Conservation (phyloP, 2,797 vertebrate species). For the Sebastes goodei region DNA sequence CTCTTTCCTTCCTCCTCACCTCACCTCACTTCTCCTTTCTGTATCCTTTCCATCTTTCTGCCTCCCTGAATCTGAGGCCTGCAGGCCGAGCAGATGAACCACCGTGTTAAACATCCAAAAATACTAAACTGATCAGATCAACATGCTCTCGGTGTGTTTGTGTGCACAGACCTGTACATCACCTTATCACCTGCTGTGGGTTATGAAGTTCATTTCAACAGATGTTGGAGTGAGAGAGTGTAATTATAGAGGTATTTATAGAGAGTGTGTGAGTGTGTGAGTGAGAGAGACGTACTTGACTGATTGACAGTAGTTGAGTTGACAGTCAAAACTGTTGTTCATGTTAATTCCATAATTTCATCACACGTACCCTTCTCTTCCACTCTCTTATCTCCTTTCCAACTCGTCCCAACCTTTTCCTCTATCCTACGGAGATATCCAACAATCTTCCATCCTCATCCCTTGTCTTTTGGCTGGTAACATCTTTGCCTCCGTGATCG, state of each 20-base stretch:
- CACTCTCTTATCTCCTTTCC: too few relatives aligned
- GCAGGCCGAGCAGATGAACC: too few relatives aligned
- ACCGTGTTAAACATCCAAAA: neutral
- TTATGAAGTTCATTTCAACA: slow-evolving; percentile 27
- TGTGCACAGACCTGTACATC: too few relatives aligned
- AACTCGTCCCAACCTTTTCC: too few relatives aligned
- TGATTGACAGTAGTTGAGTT: slow-evolving; percentile 11
- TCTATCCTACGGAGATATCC: too few relatives aligned
- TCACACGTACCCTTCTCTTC: too few relatives aligned
- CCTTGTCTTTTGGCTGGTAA: neutral
- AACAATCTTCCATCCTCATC: neutral
- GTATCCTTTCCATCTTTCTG: neutral
- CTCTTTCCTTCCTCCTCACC: neutral
- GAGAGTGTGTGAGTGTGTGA: neutral
- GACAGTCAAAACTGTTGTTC: slow-evolving; percentile 8
- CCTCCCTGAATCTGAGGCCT: neutral
- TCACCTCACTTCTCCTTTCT: neutral
- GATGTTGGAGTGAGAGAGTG: slow-evolving; percentile 7
- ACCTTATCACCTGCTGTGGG: slow-evolving; percentile 14
- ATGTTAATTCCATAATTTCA: neutral
- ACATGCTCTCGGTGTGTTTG: neutral
- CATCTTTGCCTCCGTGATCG: too few relatives aligned
- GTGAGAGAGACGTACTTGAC: neutral
- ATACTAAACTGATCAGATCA: slow-evolving; percentile 6
- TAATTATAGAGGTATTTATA: slow-evolving; percentile 37